Evolutionary conservation across 1,140 invertebrate genomes (phyloP), one percentile per base, ranked within the genome.

Genomic region (Dolichoris vasculosae): DNA sequence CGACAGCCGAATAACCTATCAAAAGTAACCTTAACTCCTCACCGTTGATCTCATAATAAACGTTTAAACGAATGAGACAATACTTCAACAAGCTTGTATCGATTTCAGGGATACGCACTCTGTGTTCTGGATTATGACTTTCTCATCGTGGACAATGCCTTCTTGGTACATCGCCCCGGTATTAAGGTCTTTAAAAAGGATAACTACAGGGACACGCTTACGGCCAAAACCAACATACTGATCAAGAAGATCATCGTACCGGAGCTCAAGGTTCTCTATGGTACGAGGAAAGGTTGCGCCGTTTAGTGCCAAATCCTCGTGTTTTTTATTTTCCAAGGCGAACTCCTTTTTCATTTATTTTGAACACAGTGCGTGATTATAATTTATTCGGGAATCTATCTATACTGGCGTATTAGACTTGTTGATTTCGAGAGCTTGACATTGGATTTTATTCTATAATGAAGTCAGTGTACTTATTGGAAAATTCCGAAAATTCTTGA

Each of bases 41-140:
- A 51, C 43, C 43, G 13, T 2, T 55, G 20, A 55, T 17, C 9
- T n/a, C 9, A 55, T 55, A 55, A 20, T 26, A 59, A 59, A 59
- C 9, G 9, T 59, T 59, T 59, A 59, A 59, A 26, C 13, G 26
- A 59, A 59, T 4, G 4, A 4, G 13, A 13, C 23, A 59, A 26
- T 26, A 4, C 9, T 59, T 26, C 7, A 26, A 69, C 4, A 73
- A 9, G 13, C 32, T 73, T 38, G 1, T 73, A 20, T 43, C 69
- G 6, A 9, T 94, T 94, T 38, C 93, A 98, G 97, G 97, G 97
- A 85, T 98, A 98, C 92, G 95, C 96, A 59, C 94, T 98, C 69
- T 98, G 97, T 92, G 96, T 97, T 7, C 93, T 97, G 89, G 96
- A 98, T 91, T 98, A 98, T 90, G 97, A 98, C 89, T 98, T 98